Evolutionary conservation across 2,888 invertebrate genomes (phyloP), one percentile per base, ranked within the genome.

Genomic region (Nematopogon swammerdamellus): DNA sequence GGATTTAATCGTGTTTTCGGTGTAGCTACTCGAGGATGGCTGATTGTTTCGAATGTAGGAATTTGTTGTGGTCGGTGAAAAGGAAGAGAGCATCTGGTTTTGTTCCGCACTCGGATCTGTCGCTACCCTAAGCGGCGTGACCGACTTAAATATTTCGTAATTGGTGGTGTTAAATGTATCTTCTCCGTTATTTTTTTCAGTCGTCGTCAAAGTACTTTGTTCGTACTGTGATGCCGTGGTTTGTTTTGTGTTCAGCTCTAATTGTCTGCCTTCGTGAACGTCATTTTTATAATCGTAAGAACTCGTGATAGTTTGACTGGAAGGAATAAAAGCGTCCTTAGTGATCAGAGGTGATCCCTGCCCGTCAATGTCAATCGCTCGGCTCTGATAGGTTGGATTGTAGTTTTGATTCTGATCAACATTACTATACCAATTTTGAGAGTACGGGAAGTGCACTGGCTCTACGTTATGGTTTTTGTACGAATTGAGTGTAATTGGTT

Each of bases 251-350:
- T 48, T 44, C 29, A 14, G 49, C 44, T 49, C 49, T 8, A 64
- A 62, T 54, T 56, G 60, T 52, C 56, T 60, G 6, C 63, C 57
- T 55, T 70, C 67, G 50, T 66, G 70, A 51, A 58, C 61, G 20
- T 55, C 58, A 19, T 63, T 62, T 49, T 68, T 68, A 52, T 68
- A 68, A 56, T 70, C 64, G 50, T 72, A 71, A 3, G 63, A 63
- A 54, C 70, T 65, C 2, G 71, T 69, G 43, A 68, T 61, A 10
- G 60, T 60, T 61, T 68, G 67, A 53, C 62, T 70, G 16, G 61
- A 64, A 48, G 67, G 67, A 50, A 63, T 53, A 53, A 68, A 67
- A 53, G 64, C 60, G 47, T 66, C 56, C 45, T 64, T 64, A 18
- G 64, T 70, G n/a, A 68, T 61, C 51, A 69, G 54, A 3, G n/a